Percentiles rank a stretch among this genome's conserved stretches.
These are phyloP conservation scores for Drosophila atroscutellata DNA, from an alignment of 2,888 invertebrate species.

Conservation along the genomic window DNA sequence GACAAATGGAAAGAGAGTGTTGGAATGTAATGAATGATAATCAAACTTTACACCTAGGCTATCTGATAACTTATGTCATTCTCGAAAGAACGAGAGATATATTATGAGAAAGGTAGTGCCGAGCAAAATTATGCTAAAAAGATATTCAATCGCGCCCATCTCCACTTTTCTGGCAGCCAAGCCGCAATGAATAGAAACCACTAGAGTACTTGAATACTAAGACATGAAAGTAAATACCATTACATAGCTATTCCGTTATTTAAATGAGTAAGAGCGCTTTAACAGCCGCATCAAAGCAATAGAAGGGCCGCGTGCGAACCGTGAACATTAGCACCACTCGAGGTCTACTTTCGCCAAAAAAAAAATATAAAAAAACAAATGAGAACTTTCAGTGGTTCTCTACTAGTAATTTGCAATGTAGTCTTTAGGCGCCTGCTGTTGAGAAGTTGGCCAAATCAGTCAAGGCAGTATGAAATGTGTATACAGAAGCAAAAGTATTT, in stretches of 20 bases:
- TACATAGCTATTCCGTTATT: constrained; percentile 39
- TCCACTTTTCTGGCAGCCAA: background rate
- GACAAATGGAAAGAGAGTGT: background rate
- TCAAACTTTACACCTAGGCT: background rate
- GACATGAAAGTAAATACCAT: constrained; percentile 21
- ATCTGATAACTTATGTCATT: background rate
- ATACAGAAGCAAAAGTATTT: constrained; percentile 19
- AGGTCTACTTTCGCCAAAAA: constrained; percentile 7
- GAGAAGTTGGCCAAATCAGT: constrained; percentile 47
- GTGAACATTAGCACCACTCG: constrained; percentile 21
- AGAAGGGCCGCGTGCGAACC: constrained; percentile 27
- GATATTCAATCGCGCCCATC: background rate
- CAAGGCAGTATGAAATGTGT: constrained; percentile 49
- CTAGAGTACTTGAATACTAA: constrained; percentile 5
- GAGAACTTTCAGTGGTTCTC: constrained; percentile 34
- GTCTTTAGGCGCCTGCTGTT: constrained; percentile 22
- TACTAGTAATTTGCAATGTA: constrained; percentile 40
- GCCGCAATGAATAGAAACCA: constrained; percentile 19
- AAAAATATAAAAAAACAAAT: constrained; percentile 5
- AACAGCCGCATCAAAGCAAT: constrained; percentile 49
- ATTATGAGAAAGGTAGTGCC: background rate
- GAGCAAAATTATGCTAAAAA: background rate
- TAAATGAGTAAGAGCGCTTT: constrained; percentile 32
- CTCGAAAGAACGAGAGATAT: background rate
- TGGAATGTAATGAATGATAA: background rate